Percentiles rank a stretch among this genome's conserved stretches.
Conservation (phyloP, 2,797 vertebrate genomes). For the Rhabdophis nuchalis region DNA sequence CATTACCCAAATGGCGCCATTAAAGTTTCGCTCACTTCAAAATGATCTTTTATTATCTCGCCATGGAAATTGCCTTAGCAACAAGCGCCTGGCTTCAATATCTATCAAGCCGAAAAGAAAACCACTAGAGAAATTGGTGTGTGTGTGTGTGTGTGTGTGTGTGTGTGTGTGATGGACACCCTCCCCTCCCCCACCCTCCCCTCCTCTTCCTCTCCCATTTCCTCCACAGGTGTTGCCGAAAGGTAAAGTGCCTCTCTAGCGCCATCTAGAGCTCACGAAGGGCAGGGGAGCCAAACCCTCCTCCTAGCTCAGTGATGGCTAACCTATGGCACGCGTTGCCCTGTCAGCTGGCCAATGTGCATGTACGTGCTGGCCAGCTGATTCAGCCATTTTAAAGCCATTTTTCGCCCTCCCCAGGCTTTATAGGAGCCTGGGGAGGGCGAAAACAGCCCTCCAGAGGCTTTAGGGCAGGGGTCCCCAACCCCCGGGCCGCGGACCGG, state of each 20-base stretch:
- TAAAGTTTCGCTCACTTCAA: slow-evolving; percentile 68
- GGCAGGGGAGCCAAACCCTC: slow-evolving; percentile 6
- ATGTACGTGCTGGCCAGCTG: too few species aligned
- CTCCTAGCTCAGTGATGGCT: too few species aligned
- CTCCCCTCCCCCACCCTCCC: background rate
- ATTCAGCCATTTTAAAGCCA: too few species aligned
- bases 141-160: too few species aligned
- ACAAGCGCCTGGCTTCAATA: slow-evolving; percentile 66
- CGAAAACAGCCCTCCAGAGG: too few species aligned
- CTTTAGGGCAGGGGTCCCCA: too few species aligned
- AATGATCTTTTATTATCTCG: slow-evolving; percentile 72
- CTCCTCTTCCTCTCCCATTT: background rate
- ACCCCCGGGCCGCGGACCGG: too few species aligned
- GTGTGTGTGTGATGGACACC: too few species aligned
- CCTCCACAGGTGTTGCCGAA: slow-evolving; percentile 34
- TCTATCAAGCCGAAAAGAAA: slow-evolving; percentile 64
- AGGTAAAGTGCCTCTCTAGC: background rate
- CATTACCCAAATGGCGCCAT: slow-evolving; percentile 70
- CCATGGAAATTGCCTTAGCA: slow-evolving; percentile 68
- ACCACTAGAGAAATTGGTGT: slow-evolving; percentile 62
- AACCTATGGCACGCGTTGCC: too few species aligned
- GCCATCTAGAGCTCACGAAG: slow-evolving; percentile 50
- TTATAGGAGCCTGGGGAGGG: too few species aligned
- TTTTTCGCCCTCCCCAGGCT: too few species aligned
- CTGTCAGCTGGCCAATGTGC: too few species aligned